phyloP scores from a whole-genome alignment of 2,888 invertebrate species.

The Cephus spinipes region DNA sequence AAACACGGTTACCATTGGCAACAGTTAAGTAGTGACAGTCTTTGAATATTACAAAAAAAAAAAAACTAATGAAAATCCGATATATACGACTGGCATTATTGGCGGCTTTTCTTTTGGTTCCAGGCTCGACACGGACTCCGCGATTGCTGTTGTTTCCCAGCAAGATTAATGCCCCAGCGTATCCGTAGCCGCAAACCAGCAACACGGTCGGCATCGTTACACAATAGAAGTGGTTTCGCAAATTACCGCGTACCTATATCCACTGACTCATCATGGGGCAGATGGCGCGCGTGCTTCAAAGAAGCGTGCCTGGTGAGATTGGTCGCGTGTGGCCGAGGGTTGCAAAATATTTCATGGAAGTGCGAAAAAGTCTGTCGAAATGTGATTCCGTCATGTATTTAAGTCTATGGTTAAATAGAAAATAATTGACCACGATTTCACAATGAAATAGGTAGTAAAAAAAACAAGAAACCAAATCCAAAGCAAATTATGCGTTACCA shows the following conservation, averaged over 20 bases:
- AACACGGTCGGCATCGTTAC: conserved; percentile 41
- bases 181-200: not conserved
- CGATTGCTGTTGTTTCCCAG: conserved; percentile 24
- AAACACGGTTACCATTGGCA: too few species aligned
- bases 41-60: too few species aligned
- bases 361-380: conserved; percentile 13
- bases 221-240: conserved; percentile 51
- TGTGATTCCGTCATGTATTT: not conserved
- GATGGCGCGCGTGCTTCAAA: conserved; percentile 50
- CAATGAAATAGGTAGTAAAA: too few species aligned
- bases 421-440: too few species aligned
- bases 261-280: conserved; percentile 45
- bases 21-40: too few species aligned
- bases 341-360: conserved; percentile 12
- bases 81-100: too few species aligned
- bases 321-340: conserved; percentile 33
- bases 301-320: conserved; percentile 48
- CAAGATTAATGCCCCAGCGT: conserved; percentile 18
- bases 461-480: too few species aligned
- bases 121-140: conserved; percentile 7
- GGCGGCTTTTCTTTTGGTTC: too few species aligned
- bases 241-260: conserved; percentile 47
- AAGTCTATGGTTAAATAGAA: too few species aligned
- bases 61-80: too few species aligned
- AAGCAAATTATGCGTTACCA: too few species aligned